Evolutionary conservation across 2,113 vertebrate species (phyloP).

Genomic region (Bungarus multicinctus): DNA sequence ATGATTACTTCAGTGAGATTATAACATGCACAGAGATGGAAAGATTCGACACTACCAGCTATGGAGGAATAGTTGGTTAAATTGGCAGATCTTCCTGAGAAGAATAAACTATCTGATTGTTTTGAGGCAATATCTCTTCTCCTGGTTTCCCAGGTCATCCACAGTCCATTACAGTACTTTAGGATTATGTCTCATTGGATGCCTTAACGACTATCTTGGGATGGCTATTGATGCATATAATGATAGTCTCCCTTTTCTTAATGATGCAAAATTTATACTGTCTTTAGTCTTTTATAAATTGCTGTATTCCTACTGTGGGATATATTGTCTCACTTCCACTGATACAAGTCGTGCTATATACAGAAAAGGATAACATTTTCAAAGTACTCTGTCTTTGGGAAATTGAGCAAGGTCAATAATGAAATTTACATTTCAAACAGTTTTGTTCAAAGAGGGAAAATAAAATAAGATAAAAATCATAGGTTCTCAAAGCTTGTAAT

Average conservation of each 20-base stretch:
- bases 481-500: slow-evolving; percentile 61
- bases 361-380: slow-evolving; percentile 41
- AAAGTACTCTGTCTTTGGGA: slow-evolving; percentile 47
- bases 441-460: slow-evolving; percentile 55
- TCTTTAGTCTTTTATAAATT: slow-evolving; percentile 27
- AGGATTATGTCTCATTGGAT: background rate
- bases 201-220: background rate
- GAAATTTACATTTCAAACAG: slow-evolving; percentile 65
- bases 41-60: background rate
- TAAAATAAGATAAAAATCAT: slow-evolving; percentile 62
- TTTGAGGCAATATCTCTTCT: background rate
- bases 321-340: slow-evolving; percentile 34
- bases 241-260: background rate
- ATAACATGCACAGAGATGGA: background rate
- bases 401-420: slow-evolving; percentile 57
- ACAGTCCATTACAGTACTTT: background rate
- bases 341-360: slow-evolving; percentile 44
- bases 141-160: background rate
- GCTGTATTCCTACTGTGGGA: slow-evolving; percentile 18
- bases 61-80: background rate
- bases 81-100: background rate
- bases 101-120: background rate
- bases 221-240: background rate
- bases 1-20: background rate
- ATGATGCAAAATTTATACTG: background rate